Evolutionary conservation across 2,113 vertebrate species (phyloP).

Genomic region (Labeo rohita): DNA sequence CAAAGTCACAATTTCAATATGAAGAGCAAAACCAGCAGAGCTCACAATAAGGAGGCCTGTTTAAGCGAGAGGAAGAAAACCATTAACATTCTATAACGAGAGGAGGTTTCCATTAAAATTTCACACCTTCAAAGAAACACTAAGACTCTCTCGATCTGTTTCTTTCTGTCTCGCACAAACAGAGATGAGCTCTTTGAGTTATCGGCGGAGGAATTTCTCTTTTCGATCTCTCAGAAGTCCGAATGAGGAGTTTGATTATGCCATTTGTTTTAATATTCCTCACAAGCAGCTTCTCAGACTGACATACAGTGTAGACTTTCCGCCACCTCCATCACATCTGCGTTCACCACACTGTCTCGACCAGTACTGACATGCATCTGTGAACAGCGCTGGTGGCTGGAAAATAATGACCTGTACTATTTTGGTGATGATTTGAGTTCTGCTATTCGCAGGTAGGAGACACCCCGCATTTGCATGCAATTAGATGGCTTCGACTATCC

Average conservation of each 20-base stretch:
- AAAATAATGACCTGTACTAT: slow-evolving; percentile 38
- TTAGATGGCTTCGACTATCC: background rate
- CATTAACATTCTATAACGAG: slow-evolving; percentile 51
- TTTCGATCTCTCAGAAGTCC: background rate
- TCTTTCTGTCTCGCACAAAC: background rate
- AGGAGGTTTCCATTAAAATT: slow-evolving; percentile 57
- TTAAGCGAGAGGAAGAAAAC: slow-evolving; percentile 56
- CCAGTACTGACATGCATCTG: slow-evolving; percentile 18
- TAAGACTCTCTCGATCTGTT: background rate
- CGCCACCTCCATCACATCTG: slow-evolving; percentile 12
- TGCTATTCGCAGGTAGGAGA: slow-evolving; percentile 15
- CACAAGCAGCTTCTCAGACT: slow-evolving; percentile 33
- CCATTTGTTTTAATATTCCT: slow-evolving; percentile 55
- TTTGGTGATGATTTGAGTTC: slow-evolving; percentile 2
- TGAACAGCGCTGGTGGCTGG: slow-evolving; percentile 27
- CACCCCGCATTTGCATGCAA: slow-evolving; percentile 30
- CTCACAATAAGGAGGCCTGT: slow-evolving; percentile 46
- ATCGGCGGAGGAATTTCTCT: background rate
- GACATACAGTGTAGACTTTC: slow-evolving; percentile 17
- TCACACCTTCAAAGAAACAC: slow-evolving; percentile 48
- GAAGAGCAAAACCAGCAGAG: slow-evolving; percentile 52
- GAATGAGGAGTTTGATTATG: slow-evolving; percentile 33
- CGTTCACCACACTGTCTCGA: background rate
- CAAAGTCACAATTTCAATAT: slow-evolving; percentile 57
- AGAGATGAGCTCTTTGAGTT: background rate